Evolutionary conservation across 2,113 vertebrate species (phyloP).

Genomic region (Bostrychus sinensis): DNA sequence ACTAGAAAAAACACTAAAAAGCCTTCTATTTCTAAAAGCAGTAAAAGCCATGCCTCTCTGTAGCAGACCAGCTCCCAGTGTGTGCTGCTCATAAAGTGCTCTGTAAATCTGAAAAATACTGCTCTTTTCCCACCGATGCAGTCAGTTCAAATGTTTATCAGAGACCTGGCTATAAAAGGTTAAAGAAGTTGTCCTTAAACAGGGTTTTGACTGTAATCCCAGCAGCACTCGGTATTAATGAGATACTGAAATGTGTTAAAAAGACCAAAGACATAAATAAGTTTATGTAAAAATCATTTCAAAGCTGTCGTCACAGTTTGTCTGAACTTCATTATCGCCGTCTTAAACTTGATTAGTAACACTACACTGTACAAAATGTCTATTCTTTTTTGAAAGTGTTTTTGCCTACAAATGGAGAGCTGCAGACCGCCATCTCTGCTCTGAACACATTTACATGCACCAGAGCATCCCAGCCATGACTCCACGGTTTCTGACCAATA

Average conservation of each 20-base stretch:
- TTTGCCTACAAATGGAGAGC: neutral
- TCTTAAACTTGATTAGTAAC: neutral
- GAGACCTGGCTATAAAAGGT: neutral
- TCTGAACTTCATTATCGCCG: neutral
- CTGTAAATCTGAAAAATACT: neutral
- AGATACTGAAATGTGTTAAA: constrained; percentile 6
- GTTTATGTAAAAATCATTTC: neutral
- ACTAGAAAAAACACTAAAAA: neutral
- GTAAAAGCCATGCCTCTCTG: constrained; percentile 4
- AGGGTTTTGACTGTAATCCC: neutral
- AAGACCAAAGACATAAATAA: neutral
- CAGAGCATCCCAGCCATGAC: neutral
- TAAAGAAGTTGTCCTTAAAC: no score
- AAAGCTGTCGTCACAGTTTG: neutral
- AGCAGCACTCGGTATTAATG: neutral
- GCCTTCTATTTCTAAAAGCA: neutral
- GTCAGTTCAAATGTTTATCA: neutral
- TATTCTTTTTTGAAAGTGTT: no score
- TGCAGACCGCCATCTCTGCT: neutral
- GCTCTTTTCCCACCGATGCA: neutral
- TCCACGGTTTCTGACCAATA: no score
- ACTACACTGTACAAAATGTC: constrained; percentile 6
- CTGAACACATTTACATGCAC: constrained; percentile 3
- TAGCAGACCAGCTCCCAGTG: neutral
- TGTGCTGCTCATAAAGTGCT: constrained; percentile 1